These are phyloP conservation scores for Leptocoma aspasia DNA, from an alignment of 2,113 vertebrate species.

Conservation along the genomic window DNA sequence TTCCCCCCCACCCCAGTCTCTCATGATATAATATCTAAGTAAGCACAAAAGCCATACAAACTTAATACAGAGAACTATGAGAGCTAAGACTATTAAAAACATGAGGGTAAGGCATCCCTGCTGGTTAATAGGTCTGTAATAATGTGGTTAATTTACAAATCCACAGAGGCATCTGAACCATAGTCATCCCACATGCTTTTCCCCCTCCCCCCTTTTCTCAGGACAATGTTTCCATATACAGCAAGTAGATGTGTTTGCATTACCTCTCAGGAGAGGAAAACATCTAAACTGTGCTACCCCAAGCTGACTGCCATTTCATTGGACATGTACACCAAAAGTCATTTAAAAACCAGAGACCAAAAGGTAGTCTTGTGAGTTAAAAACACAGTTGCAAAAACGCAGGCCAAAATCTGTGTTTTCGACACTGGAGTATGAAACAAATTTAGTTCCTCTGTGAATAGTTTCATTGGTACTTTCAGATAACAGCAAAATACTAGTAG, in stretches of 20 bases:
- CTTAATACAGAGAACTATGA: constrained; percentile 72
- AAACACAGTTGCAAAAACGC: constrained; percentile 14
- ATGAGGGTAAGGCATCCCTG: constrained; percentile 97
- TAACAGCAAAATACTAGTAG: constrained; percentile 53
- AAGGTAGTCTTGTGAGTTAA: constrained; percentile 59
- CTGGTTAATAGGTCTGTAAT: constrained; percentile 89
- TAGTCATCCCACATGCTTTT: constrained; percentile 76
- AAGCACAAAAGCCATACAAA: constrained; percentile 80
- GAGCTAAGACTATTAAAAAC: constrained; percentile 71
- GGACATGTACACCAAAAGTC: constrained; percentile 41
- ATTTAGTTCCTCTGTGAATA: constrained; percentile 45
- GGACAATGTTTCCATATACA: constrained; percentile 36
- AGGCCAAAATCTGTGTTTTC: constrained; percentile 37
- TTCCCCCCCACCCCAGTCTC: constrained; percentile 15
- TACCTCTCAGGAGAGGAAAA: constrained; percentile 34
- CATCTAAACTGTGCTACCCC: constrained; percentile 37
- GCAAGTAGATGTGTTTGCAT: constrained; percentile 46
- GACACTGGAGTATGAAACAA: constrained; percentile 33
- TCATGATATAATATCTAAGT: constrained; percentile 76
- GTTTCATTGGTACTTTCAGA: constrained; percentile 60
- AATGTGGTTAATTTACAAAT: constrained; percentile 83
- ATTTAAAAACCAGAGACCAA: constrained; percentile 33
- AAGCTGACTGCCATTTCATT: constrained; percentile 11
- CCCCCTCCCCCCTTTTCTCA: constrained; percentile 31
- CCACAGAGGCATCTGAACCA: constrained; percentile 87